Evolutionary conservation across 2,113 vertebrate genomes (phyloP).

Genomic region (Manacus vitellinus): DNA sequence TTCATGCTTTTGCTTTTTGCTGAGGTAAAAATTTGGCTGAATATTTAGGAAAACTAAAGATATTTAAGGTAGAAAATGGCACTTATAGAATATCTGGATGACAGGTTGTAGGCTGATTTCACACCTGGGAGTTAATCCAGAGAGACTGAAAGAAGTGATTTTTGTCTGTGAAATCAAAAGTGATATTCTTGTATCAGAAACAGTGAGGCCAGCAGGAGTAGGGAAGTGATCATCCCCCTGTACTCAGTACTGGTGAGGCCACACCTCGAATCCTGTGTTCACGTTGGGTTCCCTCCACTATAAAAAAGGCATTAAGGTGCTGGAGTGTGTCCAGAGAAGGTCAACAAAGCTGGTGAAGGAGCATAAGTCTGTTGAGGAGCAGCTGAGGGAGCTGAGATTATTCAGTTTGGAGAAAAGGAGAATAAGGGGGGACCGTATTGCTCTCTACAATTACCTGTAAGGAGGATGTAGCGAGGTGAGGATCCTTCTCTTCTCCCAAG

Average conservation of each 20-base stretch:
- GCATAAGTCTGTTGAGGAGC: not conserved
- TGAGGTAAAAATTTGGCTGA: not conserved
- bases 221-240: not conserved
- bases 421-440: accelerated
- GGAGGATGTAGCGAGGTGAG: not conserved
- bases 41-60: not conserved
- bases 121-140: not conserved
- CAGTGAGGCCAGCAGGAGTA: not conserved
- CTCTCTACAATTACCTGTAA: not conserved
- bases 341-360: not conserved
- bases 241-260: accelerated
- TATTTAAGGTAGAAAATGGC: not conserved
- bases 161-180: not conserved
- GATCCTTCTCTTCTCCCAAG: accelerated
- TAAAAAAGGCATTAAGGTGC: too few relatives aligned
- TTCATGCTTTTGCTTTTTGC: not conserved
- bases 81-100: not conserved
- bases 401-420: not conserved
- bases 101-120: not conserved
- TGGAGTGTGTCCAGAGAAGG: not conserved
- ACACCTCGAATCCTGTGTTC: not conserved
- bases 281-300: not conserved
- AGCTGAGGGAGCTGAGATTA: not conserved
- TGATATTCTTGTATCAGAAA: not conserved
- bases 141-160: not conserved